Conservation (phyloP, 2,888 invertebrate species). For the Galeopsomyia nigrocyanea region DNA sequence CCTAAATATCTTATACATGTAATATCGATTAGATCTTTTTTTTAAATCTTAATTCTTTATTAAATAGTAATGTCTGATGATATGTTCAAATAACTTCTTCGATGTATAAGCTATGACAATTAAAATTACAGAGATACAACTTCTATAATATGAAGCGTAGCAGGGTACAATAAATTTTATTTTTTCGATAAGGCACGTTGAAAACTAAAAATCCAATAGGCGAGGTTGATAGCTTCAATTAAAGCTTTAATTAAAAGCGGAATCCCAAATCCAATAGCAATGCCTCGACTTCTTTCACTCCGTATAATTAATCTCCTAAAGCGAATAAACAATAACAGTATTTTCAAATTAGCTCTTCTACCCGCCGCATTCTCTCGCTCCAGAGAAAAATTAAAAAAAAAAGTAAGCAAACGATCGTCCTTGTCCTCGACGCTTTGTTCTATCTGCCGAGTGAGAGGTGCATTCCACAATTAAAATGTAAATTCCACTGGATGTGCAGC, state of each 20-base stretch:
- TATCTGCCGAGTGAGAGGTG: not conserved
- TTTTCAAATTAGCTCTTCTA: conserved; percentile 23
- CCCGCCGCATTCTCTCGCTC: not conserved
- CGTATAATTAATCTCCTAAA: conserved; percentile 35
- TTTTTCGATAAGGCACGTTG: not conserved
- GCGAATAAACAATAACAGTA: conserved; percentile 38
- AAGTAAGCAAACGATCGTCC: not conserved
- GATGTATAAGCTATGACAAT: too few species aligned
- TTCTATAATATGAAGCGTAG: too few species aligned
- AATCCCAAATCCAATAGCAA: conserved; percentile 28
- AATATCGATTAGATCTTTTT: too few species aligned
- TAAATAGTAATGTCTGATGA: too few species aligned
- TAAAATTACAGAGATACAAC: too few species aligned
- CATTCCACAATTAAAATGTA: conserved; percentile 48
- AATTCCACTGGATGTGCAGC: conserved; percentile 27
- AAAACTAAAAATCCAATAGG: not conserved
- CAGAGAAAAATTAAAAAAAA: conserved; percentile 12
- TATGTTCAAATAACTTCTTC: too few species aligned
- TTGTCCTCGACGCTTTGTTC: conserved; percentile 10
- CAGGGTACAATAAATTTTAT: too few species aligned
- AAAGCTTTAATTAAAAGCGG: conserved; percentile 37
- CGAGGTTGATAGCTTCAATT: conserved; percentile 26
- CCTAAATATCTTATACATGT: too few species aligned
- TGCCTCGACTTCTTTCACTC: conserved; percentile 5
- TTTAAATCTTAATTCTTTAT: too few species aligned